These are phyloP conservation scores for Lithophane leautieri DNA, from an alignment of 2,888 invertebrate species.

Conservation along the genomic window DNA sequence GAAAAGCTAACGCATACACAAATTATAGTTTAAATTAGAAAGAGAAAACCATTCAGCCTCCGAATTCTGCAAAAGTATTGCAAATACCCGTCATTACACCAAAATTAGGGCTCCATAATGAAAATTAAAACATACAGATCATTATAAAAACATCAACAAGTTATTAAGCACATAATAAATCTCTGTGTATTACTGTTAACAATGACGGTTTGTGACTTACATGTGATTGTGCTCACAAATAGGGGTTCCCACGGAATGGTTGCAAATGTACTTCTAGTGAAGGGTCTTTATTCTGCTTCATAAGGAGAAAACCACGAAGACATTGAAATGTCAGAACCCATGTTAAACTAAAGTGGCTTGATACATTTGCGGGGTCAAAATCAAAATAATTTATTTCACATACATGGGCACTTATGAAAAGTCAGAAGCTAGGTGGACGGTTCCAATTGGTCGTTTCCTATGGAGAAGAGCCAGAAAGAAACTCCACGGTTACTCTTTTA, in stretches of 20 bases:
- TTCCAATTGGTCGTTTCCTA: no score
- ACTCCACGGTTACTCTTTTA: no score
- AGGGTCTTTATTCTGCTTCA: constrained; percentile 34
- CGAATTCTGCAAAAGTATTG: constrained; percentile 6
- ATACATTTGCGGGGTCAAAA: no score
- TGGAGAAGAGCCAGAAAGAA: no score
- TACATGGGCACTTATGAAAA: no score
- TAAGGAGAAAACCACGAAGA: constrained; percentile 49
- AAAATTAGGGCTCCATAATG: constrained; percentile 38
- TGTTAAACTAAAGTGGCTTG: background rate
- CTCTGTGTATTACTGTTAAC: constrained; percentile 36
- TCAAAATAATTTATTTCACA: no score
- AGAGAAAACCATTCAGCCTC: background rate
- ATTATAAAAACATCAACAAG: constrained; percentile 57
- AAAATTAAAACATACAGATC: constrained; percentile 43
- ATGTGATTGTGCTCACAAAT: constrained; percentile 27
- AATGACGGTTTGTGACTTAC: constrained; percentile 57
- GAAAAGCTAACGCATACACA: background rate
- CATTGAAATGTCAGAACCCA: background rate
- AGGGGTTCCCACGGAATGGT: constrained; percentile 49
- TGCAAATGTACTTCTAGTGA: constrained; percentile 44
- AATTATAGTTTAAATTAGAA: background rate
- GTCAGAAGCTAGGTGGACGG: no score
- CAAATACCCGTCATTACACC: constrained; percentile 14
- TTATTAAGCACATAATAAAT: constrained; percentile 57